These are phyloP conservation scores for Anthopleura sola DNA, from an alignment of 64 coral and sea anemone species.

Conservation along the genomic window DNA sequence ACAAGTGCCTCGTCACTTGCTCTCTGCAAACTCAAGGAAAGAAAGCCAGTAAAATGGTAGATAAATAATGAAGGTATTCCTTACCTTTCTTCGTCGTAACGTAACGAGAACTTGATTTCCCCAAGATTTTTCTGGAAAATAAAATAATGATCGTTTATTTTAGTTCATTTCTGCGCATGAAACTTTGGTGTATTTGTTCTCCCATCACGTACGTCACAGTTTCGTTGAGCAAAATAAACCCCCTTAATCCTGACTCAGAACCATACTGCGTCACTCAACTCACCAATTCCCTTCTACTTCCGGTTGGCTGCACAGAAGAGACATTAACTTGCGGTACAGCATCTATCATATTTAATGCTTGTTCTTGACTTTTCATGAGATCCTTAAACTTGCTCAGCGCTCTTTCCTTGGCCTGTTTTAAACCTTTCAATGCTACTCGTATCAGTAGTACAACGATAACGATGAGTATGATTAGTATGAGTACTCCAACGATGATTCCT, in stretches of 20 bases:
- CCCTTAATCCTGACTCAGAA: no score
- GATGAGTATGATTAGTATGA: slow-evolving; percentile 53
- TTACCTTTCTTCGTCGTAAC: slow-evolving; percentile 49
- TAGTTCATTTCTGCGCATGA: no score
- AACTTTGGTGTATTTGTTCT: no score
- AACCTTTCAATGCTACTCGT: slow-evolving; percentile 30
- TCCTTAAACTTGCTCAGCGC: slow-evolving; percentile 68
- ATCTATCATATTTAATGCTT: slow-evolving; percentile 47
- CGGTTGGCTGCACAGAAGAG: slow-evolving; percentile 66
- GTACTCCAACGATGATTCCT: slow-evolving; percentile 49
- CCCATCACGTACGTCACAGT: no score
- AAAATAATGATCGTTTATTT: neutral
- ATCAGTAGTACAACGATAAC: slow-evolving; percentile 42
- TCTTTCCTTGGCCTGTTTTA: slow-evolving; percentile 63
- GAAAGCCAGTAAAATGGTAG: no score
- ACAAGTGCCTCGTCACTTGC: no score
- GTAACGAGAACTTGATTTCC: slow-evolving; percentile 53
- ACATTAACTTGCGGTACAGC: slow-evolving; percentile 72
- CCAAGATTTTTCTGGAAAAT: slow-evolving; percentile 52
- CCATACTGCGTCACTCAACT: no score
- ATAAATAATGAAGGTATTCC: neutral
- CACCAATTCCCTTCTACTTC: slow-evolving; percentile 74
- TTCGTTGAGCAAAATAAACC: no score
- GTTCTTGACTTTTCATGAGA: slow-evolving; percentile 56
- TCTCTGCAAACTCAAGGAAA: no score